Base-by-base conservation (phyloP, 2,888 invertebrate species). In the Drosophila quasianomalipes region DNA sequence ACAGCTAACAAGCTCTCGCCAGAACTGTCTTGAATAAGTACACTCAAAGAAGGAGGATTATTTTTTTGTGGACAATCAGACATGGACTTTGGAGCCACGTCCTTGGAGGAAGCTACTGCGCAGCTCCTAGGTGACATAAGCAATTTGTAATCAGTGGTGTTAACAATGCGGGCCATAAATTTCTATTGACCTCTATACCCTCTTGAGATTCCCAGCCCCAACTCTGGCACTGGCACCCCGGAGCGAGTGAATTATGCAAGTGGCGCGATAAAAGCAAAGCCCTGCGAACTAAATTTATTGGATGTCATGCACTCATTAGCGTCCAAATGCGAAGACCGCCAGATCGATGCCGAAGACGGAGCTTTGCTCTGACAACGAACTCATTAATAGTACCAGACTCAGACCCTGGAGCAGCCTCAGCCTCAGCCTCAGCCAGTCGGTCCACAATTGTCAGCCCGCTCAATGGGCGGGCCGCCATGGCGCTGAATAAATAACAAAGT, bases 241-340 rank as follows among this genome's bases (percentile, higher is more conserved):
- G 82, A 71, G 81, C 69, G 81, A 72, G 79, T 90, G 86, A 87
- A 89, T 85, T 89, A 90, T 87, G 88, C 91, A 90, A 87, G 91
- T 87, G 89, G 74, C 64, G 77, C 79, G 91, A 88, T 88, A 88
- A 88, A 91, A 91, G 81, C 90, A 85, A 82, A 91, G 90, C 86
- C 87, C 63, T 59, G 85, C 82, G 59, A 85, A 91, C 89, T 83
- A 85, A 91, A 91, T 88, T 88, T 88, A 88, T 88, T 90, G 89
- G 86, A 85, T 91, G 85, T 83, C 86, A 90, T 90, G 85, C 90
- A 88, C 86, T 91, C 91, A 89, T 89, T 89, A 91, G 89, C 90
- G 91, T 89, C 79, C 77, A 83, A 91, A 89, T 90, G 89, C 79
- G 74, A 66, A 72, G 76, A 80, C 70, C 75, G 79, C 71, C 67